These are phyloP conservation scores for Zootermopsis nevadensis DNA, from an alignment of 2,888 invertebrate species.

Conservation along the genomic window DNA sequence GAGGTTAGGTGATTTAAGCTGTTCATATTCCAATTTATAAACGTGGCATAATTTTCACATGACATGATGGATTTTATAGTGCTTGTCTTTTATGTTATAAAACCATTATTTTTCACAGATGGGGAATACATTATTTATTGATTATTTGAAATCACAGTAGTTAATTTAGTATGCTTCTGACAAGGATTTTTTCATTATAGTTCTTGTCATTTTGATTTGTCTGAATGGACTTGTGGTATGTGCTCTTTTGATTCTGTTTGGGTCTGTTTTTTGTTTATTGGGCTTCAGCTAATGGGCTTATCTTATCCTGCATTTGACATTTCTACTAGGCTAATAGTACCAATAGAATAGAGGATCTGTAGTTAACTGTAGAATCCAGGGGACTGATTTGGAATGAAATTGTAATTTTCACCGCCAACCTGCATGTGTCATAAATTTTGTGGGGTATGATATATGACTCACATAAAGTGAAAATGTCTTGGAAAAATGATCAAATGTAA, in stretches of 20 bases:
- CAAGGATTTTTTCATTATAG: not conserved
- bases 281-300: not conserved
- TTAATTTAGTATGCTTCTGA: no score
- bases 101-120: no score
- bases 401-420: constrained; percentile 18
- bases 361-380: not conserved
- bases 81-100: no score
- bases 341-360: constrained; percentile 16
- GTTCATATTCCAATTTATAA: not conserved
- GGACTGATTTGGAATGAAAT: not conserved
- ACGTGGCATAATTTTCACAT: not conserved
- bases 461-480: no score
- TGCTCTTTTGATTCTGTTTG: not conserved
- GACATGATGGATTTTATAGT: no score
- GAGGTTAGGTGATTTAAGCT: no score
- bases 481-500: no score
- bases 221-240: not conserved
- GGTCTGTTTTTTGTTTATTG: not conserved
- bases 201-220: not conserved
- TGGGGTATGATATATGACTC: not conserved
- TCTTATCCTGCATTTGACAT: not conserved
- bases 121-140: no score
- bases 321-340: not conserved
- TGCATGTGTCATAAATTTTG: constrained; percentile 8
- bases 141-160: no score